Conservation (phyloP, 2,888 invertebrate genomes). For the Catocala nupta region DNA sequence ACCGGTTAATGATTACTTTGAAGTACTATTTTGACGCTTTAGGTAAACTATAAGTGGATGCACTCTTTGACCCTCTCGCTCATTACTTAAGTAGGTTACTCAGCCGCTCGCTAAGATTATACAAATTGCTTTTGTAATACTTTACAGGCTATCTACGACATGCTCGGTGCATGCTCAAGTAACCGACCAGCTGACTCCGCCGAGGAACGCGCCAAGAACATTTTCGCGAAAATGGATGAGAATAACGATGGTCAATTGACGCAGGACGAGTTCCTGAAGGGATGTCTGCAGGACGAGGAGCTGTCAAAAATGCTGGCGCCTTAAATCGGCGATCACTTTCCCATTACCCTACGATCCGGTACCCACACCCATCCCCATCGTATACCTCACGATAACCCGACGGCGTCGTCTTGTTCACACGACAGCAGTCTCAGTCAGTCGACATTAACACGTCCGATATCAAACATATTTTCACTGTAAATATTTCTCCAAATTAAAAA, state of each 20-base stretch:
- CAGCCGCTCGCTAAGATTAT: constrained; percentile 1
- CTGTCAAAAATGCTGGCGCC: constrained; percentile 97
- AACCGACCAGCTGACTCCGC: constrained; percentile 98
- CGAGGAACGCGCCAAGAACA: constrained; percentile 99
- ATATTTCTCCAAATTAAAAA: constrained; percentile 38
- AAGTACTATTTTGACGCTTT: constrained; percentile 2
- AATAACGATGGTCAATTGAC: constrained; percentile 99
- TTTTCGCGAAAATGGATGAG: constrained; percentile 99
- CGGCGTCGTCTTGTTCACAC: constrained; percentile 61
- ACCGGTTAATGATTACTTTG: background rate
- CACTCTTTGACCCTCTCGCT: background rate
- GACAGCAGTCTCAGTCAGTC: constrained; percentile 34
- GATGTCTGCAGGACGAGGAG: constrained; percentile 98
- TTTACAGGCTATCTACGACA: constrained; percentile 99
- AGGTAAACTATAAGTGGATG: constrained; percentile 4
- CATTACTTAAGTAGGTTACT: constrained; percentile 7
- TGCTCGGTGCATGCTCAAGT: constrained; percentile 99
- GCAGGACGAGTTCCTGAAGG: constrained; percentile 99
- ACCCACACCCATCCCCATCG: constrained; percentile 56
- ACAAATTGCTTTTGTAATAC: constrained; percentile 8
- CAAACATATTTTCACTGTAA: constrained; percentile 38
- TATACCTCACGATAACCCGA: constrained; percentile 69
- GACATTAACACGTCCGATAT: constrained; percentile 17
- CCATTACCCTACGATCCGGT: constrained; percentile 52
- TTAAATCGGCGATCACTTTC: constrained; percentile 84